These are phyloP conservation scores for Spinibarbus caldwelli DNA, from an alignment of 2,797 vertebrate species.

Conservation along the genomic window DNA sequence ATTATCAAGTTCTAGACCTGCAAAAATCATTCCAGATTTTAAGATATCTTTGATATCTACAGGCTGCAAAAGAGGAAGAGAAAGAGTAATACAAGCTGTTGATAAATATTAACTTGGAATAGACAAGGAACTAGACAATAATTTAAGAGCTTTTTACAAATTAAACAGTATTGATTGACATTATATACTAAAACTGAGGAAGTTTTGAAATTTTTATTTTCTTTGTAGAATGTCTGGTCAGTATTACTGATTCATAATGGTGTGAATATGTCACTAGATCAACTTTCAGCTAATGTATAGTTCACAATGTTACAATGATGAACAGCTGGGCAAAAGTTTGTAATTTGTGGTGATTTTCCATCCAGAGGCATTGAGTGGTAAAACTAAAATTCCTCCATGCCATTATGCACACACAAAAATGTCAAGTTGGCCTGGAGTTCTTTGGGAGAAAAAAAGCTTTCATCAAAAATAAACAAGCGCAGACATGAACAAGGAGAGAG, in stretches of 20 bases:
- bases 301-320: neutral
- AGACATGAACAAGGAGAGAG: slow-evolving; percentile 18
- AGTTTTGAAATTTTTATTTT: neutral
- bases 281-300: neutral
- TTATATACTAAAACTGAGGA: neutral
- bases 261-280: neutral
- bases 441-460: neutral
- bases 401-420: slow-evolving; percentile 39
- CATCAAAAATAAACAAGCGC: slow-evolving; percentile 38
- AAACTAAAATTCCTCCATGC: slow-evolving; percentile 2
- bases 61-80: neutral
- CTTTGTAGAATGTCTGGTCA: neutral
- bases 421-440: slow-evolving; percentile 10
- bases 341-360: slow-evolving; percentile 20
- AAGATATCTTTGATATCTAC: neutral
- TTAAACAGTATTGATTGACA: neutral
- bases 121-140: neutral
- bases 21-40: neutral
- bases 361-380: neutral
- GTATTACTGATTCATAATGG: neutral
- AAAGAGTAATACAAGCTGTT: neutral
- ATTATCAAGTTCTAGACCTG: neutral
- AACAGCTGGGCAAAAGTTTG: neutral
- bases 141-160: neutral
- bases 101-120: slow-evolving; percentile 19